phyloP scores from a whole-genome alignment of 2,113 vertebrate genomes.

The Centropus bengalensis region DNA sequence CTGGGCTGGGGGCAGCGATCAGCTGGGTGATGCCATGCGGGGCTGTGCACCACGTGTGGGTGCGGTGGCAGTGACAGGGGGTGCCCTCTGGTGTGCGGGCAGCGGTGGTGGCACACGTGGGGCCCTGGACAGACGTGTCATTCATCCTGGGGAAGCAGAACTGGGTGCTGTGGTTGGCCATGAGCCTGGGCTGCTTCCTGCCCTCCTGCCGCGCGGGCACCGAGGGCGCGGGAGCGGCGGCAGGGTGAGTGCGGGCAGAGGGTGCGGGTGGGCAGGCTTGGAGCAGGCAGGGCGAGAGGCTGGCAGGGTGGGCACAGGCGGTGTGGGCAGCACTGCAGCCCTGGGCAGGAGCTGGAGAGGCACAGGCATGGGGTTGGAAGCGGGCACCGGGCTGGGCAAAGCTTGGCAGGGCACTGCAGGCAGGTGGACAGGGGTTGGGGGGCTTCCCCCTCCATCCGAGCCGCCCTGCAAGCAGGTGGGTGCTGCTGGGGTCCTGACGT shows the following conservation, averaged over 20 bases:
- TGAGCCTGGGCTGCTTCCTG: constrained; percentile 29
- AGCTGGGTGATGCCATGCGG: fast-evolving
- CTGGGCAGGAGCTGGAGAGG: neutral
- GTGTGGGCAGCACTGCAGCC: neutral
- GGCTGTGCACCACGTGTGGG: neutral
- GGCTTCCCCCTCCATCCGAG: neutral
- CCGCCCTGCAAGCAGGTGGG: fast-evolving
- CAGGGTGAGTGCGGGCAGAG: neutral
- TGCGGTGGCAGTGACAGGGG: neutral
- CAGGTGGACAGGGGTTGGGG: neutral
- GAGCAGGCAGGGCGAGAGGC: neutral
- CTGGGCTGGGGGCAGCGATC: neutral
- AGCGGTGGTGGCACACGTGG: no score
- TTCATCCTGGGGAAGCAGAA: neutral
- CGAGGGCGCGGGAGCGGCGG: neutral
- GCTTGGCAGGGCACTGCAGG: fast-evolving
- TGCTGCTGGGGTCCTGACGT: fast-evolving
- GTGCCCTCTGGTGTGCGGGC: neutral
- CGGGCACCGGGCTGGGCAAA: fast-evolving
- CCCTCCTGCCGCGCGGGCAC: neutral
- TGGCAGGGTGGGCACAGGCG: neutral
- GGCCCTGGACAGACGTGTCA: neutral
- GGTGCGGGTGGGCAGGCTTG: no score
- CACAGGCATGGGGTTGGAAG: neutral
- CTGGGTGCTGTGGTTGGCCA: neutral